Conservation (phyloP, 2,797 vertebrate genomes). For the Acrocephalus scirpaceus region DNA sequence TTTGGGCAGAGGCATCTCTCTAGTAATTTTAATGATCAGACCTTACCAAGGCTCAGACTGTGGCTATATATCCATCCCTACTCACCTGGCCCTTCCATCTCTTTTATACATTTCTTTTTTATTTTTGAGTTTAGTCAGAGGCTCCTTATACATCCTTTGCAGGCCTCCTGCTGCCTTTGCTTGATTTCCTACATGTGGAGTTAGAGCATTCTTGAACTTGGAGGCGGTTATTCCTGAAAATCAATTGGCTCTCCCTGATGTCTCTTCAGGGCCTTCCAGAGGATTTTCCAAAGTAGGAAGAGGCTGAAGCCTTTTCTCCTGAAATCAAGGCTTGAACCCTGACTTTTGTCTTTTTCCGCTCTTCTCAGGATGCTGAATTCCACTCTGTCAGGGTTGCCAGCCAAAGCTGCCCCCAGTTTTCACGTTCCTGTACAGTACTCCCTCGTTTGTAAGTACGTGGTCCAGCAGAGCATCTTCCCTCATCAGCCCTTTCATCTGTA, state of each 20-base stretch:
- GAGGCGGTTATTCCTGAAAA: neutral
- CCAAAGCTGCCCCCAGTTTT: neutral
- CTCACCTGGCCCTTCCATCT: neutral
- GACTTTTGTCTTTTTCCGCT: neutral
- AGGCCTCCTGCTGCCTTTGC: neutral
- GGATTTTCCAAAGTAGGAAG: neutral
- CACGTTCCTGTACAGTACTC: neutral
- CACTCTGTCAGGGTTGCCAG: neutral
- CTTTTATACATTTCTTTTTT: neutral
- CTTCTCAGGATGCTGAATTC: neutral
- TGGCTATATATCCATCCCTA: neutral
- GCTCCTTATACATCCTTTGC: neutral
- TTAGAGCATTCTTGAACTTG: neutral
- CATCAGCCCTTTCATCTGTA: neutral
- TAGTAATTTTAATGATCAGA: neutral
- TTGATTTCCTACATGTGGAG: neutral
- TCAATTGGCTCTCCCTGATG: neutral
- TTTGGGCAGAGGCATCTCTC: neutral
- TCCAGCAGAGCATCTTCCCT: neutral
- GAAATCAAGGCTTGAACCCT: neutral
- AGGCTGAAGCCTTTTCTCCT: neutral
- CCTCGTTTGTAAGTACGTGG: neutral
- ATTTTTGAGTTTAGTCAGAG: neutral
- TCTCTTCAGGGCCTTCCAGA: neutral
- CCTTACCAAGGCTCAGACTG: neutral